Base-by-base conservation (phyloP, 2,888 invertebrate species). In the Pilophorus perplexus region DNA sequence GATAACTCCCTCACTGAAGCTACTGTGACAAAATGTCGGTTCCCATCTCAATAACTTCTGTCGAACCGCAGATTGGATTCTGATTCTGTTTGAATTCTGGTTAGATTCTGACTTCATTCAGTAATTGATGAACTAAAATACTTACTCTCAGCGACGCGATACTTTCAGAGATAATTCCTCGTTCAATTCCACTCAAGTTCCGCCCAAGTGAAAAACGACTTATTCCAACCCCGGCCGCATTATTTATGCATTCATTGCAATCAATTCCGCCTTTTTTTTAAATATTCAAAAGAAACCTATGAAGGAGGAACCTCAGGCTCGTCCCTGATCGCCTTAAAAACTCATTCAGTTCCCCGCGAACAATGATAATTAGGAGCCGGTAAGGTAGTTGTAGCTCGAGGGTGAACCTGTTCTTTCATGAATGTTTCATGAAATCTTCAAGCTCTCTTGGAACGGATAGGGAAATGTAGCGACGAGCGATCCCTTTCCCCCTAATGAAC, bases 371-470 rank as follows among this genome's bases (percentile, higher is more conserved):
- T 33, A 33, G 33, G 33, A 33, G 33, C 12, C 33, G 33, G 33
- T 33, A n/a, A n/a, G 33, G 6, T 8, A 33, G 33, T 12, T 33
- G 33, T 6, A 12, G 6, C 12, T 8, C 33, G 28, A 16, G 50
- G 28, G 16, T 22, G 52, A 28, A 10, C 16, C 1, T 4, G 37
- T 10, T n/a, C 20, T 14, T 59, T 46, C 62, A 62, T 62, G 62
- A 62, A 62, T 62, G 16, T 62, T 62, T 46, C 22, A 62, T 62
- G 62, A 62, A 62, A 62, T 62, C 48, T 28, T 46, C 28, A 62
- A 40, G 23, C 59, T 44, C 59, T 40, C 42, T 3, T 20, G 18
- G 22, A 20, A n/a, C n/a, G 59, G 59, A 40, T 40, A 42, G 59
- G 59, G 42, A 59, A 59, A 59, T 59, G 33, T 59, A 14, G 8